A percentile compares a stretch with the other conserved stretches of the same genome.
phyloP scores from a whole-genome alignment of 1,140 invertebrate genomes.

The Drosophila rhopaloa region DNA sequence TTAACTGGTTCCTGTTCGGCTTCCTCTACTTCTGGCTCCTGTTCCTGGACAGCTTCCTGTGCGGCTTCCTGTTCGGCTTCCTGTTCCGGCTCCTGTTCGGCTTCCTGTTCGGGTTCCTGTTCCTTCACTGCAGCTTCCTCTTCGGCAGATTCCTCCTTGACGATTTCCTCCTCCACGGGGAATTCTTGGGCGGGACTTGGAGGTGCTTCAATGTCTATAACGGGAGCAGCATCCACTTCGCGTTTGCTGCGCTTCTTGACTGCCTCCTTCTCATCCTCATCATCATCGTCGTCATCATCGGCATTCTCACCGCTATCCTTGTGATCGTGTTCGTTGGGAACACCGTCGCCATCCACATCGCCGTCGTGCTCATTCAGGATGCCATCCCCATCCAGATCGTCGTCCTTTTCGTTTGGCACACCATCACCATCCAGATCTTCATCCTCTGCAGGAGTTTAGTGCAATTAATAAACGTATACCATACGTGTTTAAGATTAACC shows the following conservation, averaged over 20 bases:
- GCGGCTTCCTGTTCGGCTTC: conserved; percentile 71
- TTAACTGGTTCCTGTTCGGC: conserved; percentile 48
- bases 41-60: conserved; percentile 50
- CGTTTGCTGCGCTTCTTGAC: conserved; percentile 77
- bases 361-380: conserved; percentile 79
- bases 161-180: conserved; percentile 69
- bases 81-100: conserved; percentile 80
- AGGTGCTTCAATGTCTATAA: conserved; percentile 46
- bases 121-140: conserved; percentile 50
- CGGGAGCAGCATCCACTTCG: conserved; percentile 81
- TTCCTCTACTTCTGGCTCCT: conserved; percentile 24
- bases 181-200: conserved; percentile 84
- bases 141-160: conserved; percentile 56
- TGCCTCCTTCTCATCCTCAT: conserved; percentile 54
- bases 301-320: conserved; percentile 55
- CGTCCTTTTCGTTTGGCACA: conserved; percentile 72
- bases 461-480: not conserved
- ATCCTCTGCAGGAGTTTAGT: conserved; percentile 36
- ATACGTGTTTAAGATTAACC: not conserved
- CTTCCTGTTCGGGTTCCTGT: not conserved
- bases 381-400: conserved; percentile 74
- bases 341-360: conserved; percentile 84
- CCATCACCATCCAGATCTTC: conserved; percentile 84
- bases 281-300: conserved; percentile 69
- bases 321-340: conserved; percentile 70